phyloP scores from a whole-genome alignment of 92 coral and sea anemone genomes.

The Zoanthus sociatus region DNA sequence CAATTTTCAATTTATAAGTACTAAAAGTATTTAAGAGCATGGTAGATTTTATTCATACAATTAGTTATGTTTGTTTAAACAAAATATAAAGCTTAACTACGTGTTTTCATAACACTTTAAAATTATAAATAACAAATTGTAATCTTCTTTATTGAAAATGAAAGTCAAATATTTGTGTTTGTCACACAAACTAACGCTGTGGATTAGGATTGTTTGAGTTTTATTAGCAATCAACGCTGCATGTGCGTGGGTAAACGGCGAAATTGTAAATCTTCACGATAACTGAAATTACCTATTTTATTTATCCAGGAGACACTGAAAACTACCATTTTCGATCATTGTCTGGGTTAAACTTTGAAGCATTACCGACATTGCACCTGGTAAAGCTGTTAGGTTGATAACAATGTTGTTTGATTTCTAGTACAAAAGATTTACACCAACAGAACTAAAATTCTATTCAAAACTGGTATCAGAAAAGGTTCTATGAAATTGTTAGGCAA shows the following conservation, averaged over 20 bases:
- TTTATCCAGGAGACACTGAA: not conserved
- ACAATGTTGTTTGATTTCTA: not conserved
- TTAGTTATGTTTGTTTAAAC: conserved; percentile 8
- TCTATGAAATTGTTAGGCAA: not conserved
- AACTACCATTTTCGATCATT: not conserved
- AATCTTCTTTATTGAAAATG: conserved; percentile 14
- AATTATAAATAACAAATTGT: conserved; percentile 14
- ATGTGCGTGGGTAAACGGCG: not conserved
- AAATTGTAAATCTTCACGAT: not conserved
- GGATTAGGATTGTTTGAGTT: conserved; percentile 14
- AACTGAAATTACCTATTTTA: not conserved
- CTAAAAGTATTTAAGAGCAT: too few relatives aligned
- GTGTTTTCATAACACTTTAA: conserved; percentile 15
- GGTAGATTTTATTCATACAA: not conserved
- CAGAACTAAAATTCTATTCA: not conserved
- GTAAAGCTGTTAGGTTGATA: not conserved
- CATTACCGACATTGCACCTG: not conserved
- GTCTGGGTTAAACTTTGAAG: not conserved
- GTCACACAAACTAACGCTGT: conserved; percentile 9
- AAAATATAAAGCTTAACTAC: conserved; percentile 4
- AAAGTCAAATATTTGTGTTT: conserved; percentile 42
- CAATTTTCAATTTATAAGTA: not conserved
- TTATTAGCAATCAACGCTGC: not conserved
- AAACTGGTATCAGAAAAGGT: not conserved
- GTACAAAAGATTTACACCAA: not conserved